Evolutionary conservation across 2,888 invertebrate genomes (phyloP), one percentile per base, ranked within the genome.

Genomic region (Euspilapteryx auroguttella): DNA sequence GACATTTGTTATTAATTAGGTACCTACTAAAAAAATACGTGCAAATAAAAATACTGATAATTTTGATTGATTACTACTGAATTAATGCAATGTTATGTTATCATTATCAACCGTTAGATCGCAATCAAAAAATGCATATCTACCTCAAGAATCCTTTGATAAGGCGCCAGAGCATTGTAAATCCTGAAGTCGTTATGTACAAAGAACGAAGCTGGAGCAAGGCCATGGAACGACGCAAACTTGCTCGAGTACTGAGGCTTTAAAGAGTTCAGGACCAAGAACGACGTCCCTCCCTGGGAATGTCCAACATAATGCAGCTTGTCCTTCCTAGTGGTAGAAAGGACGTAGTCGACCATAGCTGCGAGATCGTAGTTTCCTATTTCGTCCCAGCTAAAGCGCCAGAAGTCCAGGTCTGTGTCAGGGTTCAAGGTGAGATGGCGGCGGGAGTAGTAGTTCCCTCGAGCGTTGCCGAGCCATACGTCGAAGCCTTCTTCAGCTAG

Each of bases 401-500:
- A 63, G 43, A 57, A 63, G 33, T 40, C 39, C n/a, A 42, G 43
- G 36, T 37, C 44, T 20, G 33, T 34, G 32, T 59, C 43, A 9
- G 62, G 62, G 33, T 52, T 37, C 1, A 54, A 31, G 1, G 26
- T 29, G 2, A 6, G 15, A 36, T 63, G 57, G 0, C 35, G 37
- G 7, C 76, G 62, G 4, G 81, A 79, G 48, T 83, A 85, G 24
- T 57, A 76, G 46, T 84, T 88, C 2, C 91, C 91, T 1, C 91
- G 78, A 10, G 80, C 79, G 50, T 90, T 92, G 1, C 86, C 85
- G 44, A 92, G 54, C 91, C 91, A 92, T 0, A 86, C 84, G 38
- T 86, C 86, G 40, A 81, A 86, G 10, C 84, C 83, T 24, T 69
- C 61, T 34, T 86, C 83, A 3, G 82, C 79, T 5, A 86, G 51